Evolutionary conservation across 2,888 invertebrate genomes (phyloP).

Genomic region (Melanotus villosus): DNA sequence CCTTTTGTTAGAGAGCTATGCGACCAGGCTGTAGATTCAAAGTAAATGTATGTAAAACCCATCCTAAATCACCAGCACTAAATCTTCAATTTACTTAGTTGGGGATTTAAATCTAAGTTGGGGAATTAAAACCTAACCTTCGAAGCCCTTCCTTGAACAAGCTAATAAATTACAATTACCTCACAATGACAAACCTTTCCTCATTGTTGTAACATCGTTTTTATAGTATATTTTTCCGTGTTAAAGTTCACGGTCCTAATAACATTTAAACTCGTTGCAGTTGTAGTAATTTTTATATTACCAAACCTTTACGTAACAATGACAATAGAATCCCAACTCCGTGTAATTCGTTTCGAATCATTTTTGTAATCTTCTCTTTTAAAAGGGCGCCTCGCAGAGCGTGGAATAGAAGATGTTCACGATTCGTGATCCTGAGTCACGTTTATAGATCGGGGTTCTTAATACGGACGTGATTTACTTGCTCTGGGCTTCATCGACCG

Average conservation of each 20-base stretch:
- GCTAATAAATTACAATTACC: no score
- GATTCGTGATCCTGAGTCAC: constrained; percentile 29
- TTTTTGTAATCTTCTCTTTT: constrained; percentile 21
- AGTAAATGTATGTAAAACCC: no score
- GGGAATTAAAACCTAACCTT: no score
- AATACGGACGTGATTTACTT: constrained; percentile 34
- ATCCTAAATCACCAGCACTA: no score
- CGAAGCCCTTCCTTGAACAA: no score
- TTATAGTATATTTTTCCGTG: no score
- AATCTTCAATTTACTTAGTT: no score
- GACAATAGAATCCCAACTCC: not conserved
- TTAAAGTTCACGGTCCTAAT: not conserved
- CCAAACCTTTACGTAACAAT: constrained; percentile 13
- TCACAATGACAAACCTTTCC: no score
- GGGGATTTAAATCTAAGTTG: no score
- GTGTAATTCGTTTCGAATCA: constrained; percentile 23
- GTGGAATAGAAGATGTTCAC: constrained; percentile 28
- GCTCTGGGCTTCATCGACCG: constrained; percentile 15
- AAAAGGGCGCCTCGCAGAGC: constrained; percentile 15
- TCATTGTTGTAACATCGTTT: no score
- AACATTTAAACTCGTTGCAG: not conserved
- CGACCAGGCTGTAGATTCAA: no score
- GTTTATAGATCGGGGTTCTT: constrained; percentile 40
- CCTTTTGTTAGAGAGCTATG: no score
- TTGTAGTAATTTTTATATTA: constrained; percentile 10